These are phyloP conservation scores for Osedax fenrisi DNA, from an alignment of 2,888 invertebrate species.

Conservation along the genomic window DNA sequence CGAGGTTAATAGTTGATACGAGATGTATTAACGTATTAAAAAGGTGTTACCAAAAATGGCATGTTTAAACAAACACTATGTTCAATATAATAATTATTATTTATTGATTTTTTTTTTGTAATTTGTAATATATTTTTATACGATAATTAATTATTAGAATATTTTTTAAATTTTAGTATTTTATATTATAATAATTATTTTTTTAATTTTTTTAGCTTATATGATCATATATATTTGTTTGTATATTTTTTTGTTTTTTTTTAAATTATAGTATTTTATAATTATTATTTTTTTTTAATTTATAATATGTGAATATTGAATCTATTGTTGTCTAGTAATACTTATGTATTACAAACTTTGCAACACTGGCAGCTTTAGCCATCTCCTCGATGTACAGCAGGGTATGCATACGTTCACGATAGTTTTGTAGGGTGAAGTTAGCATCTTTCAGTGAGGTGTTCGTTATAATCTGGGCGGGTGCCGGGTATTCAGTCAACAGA, in stretches of 20 bases:
- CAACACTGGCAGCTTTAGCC: constrained; percentile 60
- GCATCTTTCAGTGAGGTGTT: constrained; percentile 48
- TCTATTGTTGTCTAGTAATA: too few species aligned
- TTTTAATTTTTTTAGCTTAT: too few species aligned
- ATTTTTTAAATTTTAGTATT: too few species aligned
- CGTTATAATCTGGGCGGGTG: constrained; percentile 36
- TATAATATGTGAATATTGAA: too few species aligned
- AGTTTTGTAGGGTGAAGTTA: constrained; percentile 62
- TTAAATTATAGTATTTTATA: too few species aligned
- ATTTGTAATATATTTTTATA: too few species aligned
- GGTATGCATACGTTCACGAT: constrained; percentile 64
- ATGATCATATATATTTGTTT: too few species aligned
- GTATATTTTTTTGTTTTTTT: too few species aligned
- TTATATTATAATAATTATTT: too few species aligned
- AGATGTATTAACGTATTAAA: neutral
- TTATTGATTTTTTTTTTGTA: too few species aligned
- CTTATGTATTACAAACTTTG: constrained; percentile 52
- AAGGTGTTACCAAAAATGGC: neutral
- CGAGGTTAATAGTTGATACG: neutral
- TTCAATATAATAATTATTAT: neutral
- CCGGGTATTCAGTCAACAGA: constrained; percentile 39
- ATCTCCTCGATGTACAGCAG: constrained; percentile 67
- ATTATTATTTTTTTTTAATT: too few species aligned
- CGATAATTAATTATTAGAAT: too few species aligned
- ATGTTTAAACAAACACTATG: neutral